Conservation (phyloP, 2,888 invertebrate species). For the Dione vanillae region DNA sequence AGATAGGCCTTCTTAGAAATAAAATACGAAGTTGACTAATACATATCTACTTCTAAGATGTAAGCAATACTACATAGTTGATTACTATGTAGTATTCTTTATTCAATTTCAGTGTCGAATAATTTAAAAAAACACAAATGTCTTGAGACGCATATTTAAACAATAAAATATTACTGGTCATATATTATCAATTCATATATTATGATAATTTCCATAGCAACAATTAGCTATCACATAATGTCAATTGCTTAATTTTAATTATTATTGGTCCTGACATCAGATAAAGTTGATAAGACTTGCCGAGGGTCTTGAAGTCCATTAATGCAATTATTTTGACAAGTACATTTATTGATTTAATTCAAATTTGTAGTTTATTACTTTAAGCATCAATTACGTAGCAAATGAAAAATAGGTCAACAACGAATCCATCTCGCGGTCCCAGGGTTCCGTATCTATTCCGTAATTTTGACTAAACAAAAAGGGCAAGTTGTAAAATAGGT, state of each 20-base stretch:
- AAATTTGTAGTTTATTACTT: background rate
- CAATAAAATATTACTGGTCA: background rate
- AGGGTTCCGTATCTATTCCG: too few species aligned
- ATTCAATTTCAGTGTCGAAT: background rate
- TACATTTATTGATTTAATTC: background rate
- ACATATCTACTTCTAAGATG: constrained; percentile 2
- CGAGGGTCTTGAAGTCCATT: background rate
- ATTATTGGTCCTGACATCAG: background rate
- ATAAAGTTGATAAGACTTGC: background rate
- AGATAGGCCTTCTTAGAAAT: constrained; percentile 3
- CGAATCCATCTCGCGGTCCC: too few species aligned
- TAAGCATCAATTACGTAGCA: too few species aligned
- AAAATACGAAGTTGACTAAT: background rate
- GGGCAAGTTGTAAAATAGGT: too few species aligned
- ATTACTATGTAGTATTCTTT: background rate
- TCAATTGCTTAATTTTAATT: background rate
- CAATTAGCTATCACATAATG: background rate
- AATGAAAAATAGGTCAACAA: too few species aligned
- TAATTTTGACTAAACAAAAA: too few species aligned
- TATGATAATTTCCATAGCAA: background rate
- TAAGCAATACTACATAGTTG: background rate
- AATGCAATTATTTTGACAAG: background rate
- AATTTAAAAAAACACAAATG: background rate
- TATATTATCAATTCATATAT: background rate
- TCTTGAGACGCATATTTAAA: background rate